Base-by-base conservation (phyloP, 2,888 invertebrate genomes). In the Cheilosia pagana region DNA sequence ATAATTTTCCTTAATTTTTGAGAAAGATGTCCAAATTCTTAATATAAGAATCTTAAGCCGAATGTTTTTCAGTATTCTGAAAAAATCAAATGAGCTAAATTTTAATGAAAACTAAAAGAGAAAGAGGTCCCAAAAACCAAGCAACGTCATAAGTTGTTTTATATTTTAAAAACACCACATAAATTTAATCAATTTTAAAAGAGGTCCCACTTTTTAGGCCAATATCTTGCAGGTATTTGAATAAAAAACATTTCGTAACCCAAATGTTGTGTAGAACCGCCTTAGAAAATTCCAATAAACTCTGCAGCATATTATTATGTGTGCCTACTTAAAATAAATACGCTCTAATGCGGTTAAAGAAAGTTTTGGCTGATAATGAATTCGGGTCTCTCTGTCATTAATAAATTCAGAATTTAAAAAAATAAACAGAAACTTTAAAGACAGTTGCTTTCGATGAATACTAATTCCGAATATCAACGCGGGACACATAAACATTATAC, bases 401-500 rank as follows among this genome's bases (percentile, higher is more conserved):
- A 82, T 71, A 41, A 60, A 77, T 82, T 67, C 76, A 71, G 35
- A 71, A 71, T 76, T 60, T 21, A n/a, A 31, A 81, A 60, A 57
- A 25, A 65, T 23, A 55, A 45, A 35, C n/a, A 8, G 10, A 28
- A n/a, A 12, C 53, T 52, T 53, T 21, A 57, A 59, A 57, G 48
- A 52, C 39, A 62, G 41, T 67, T 65, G 65, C 71, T 43, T 52
- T 74, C 67, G 35, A 68, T 78, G 82, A 83, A 83, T 83, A 78
- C 78, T 83, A 83, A 83, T 82, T 21, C 14, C 12, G 25, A 62
- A 57, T 72, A 35, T 41, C 23, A 76, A 71, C 50, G 19, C 57
- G 43, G 43, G 16, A 23, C 23, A 21, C 12, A 19, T 19, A 45
- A 16, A 19, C 8, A 45, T 19, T 19, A 7, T 19, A 7, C 21